Percentiles rank a stretch among this genome's conserved stretches.
Conservation (phyloP, 2,888 invertebrate species). For the Troilus luridus region DNA sequence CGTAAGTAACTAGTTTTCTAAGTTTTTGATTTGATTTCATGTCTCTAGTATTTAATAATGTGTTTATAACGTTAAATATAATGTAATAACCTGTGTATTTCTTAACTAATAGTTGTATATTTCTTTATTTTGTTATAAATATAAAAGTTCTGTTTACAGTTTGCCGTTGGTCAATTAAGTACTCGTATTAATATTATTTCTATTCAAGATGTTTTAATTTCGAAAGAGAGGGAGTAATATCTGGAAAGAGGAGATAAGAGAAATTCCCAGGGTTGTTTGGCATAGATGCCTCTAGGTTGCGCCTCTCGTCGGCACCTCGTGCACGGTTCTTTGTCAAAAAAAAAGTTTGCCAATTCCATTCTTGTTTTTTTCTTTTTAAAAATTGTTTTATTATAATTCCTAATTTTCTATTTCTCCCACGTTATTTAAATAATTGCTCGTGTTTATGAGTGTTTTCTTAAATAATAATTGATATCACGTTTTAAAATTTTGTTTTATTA, state of each 20-base stretch:
- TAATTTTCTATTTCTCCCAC: not conserved
- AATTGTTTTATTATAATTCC: not conserved
- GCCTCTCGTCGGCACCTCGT: slow-evolving; percentile 31
- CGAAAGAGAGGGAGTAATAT: slow-evolving; percentile 41
- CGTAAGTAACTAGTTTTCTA: not conserved
- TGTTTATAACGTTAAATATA: not conserved
- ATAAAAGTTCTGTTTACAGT: not conserved
- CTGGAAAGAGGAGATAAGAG: slow-evolving; percentile 54
- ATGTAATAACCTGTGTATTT: not conserved
- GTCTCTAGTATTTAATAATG: not conserved
- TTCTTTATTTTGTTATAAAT: not conserved
- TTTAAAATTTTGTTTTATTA: not conserved
- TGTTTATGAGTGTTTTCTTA: not conserved
- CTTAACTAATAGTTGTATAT: not conserved
- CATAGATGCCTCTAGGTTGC: slow-evolving; percentile 51
- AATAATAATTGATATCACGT: not conserved
- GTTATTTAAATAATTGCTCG: not conserved
- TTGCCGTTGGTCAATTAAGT: not conserved
- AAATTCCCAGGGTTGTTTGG: slow-evolving; percentile 54
- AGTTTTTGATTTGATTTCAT: not conserved
- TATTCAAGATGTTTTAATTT: not conserved
- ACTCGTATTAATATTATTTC: not conserved
- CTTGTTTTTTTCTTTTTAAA: not conserved
- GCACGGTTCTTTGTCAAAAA: slow-evolving; percentile 12
- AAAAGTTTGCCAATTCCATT: not conserved